Conservation (phyloP, 2,888 invertebrate species). For the Abscondita cerata region DNA sequence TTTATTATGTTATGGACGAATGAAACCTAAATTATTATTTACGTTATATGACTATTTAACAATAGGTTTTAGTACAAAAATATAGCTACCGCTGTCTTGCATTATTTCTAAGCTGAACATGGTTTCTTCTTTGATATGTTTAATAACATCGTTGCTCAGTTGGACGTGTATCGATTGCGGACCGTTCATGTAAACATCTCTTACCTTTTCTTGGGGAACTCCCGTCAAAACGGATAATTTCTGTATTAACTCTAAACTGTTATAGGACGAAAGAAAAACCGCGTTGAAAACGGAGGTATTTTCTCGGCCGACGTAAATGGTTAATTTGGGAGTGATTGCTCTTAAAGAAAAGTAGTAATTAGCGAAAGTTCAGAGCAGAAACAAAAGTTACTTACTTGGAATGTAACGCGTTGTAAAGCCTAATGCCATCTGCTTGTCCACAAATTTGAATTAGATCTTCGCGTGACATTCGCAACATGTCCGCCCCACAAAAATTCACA, state of each 20-base stretch:
- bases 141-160: slow-evolving; percentile 84
- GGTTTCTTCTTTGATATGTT: slow-evolving; percentile 81
- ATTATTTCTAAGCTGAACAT: slow-evolving; percentile 61
- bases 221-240: slow-evolving; percentile 71
- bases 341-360: slow-evolving; percentile 56
- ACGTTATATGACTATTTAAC: slow-evolving; percentile 17
- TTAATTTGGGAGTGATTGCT: slow-evolving; percentile 76
- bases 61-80: slow-evolving; percentile 33
- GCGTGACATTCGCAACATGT: slow-evolving; percentile 85
- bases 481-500: slow-evolving; percentile 86
- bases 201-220: slow-evolving; percentile 52
- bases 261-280: slow-evolving; percentile 76
- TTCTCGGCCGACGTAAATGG: slow-evolving; percentile 81
- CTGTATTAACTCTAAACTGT: slow-evolving; percentile 69
- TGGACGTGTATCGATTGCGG: slow-evolving; percentile 85
- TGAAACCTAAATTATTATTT: neutral
- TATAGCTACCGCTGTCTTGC: slow-evolving; percentile 38
- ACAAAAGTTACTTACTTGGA: slow-evolving; percentile 70
- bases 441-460: slow-evolving; percentile 95
- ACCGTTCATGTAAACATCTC: slow-evolving; percentile 77
- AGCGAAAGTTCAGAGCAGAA: neutral
- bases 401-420: slow-evolving; percentile 89
- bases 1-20: too few species aligned
- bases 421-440: slow-evolving; percentile 92
- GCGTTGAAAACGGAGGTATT: slow-evolving; percentile 76